phyloP scores from a whole-genome alignment of 64 coral and sea anemone genomes.

The Actinia equina region DNA sequence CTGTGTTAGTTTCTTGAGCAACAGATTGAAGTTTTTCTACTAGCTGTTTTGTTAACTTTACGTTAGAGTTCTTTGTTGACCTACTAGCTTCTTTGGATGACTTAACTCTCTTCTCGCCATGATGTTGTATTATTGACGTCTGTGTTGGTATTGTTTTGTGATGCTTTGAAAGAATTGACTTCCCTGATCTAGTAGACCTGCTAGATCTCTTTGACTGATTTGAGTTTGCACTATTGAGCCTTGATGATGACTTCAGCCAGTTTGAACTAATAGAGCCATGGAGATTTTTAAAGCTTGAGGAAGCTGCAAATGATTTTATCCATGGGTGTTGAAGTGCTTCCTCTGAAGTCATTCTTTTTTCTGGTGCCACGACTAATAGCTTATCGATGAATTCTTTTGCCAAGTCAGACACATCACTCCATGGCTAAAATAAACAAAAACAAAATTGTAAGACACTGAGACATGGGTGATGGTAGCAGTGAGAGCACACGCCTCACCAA shows the following conservation, averaged over 20 bases:
- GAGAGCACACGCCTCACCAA: too few relatives aligned
- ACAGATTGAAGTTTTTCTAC: slow-evolving; percentile 50
- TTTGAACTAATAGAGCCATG: slow-evolving; percentile 85
- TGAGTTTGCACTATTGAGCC: slow-evolving; percentile 70
- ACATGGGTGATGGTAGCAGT: too few relatives aligned
- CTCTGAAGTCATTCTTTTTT: slow-evolving; percentile 74
- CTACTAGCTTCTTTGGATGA: neutral
- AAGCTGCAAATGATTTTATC: slow-evolving; percentile 59
- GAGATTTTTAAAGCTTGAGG: slow-evolving; percentile 77
- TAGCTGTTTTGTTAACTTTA: slow-evolving; percentile 54
- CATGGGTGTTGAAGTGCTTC: slow-evolving; percentile 57
- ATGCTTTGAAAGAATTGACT: slow-evolving; percentile 21
- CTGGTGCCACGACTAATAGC: slow-evolving; percentile 64
- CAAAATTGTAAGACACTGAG: neutral
- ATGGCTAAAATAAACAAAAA: slow-evolving; percentile 66
- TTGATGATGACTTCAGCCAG: slow-evolving; percentile 62
- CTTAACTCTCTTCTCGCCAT: neutral
- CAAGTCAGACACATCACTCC: slow-evolving; percentile 79
- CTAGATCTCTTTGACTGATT: slow-evolving; percentile 39
- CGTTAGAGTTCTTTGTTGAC: neutral
- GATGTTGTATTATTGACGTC: neutral
- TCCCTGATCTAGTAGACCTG: slow-evolving; percentile 55
- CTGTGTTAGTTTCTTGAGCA: slow-evolving; percentile 42
- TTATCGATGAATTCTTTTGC: slow-evolving; percentile 84
- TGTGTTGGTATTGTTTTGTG: neutral